phyloP scores from a whole-genome alignment of 1,140 invertebrate species.

The Caenorhabditis briggsae region DNA sequence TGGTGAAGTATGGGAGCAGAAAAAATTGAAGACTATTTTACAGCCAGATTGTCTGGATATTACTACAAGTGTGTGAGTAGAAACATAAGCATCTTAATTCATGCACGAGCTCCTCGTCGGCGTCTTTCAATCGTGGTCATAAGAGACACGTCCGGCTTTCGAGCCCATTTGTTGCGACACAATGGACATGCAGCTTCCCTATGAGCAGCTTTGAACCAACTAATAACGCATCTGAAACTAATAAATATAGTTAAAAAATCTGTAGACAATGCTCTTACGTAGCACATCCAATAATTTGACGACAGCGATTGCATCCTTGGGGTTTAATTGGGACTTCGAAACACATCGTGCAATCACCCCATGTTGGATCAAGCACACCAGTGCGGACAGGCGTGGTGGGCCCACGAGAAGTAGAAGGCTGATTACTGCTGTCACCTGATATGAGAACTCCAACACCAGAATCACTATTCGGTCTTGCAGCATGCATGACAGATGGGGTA shows the following conservation, averaged over 20 bases:
- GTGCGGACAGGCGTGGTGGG: not conserved
- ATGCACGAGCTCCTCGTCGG: not conserved
- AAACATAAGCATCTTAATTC: too few species aligned
- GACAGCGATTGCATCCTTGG: constrained; percentile 6
- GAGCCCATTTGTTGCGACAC: not conserved
- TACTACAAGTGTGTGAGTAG: too few species aligned
- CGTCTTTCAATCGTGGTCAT: not conserved
- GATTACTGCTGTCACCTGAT: not conserved
- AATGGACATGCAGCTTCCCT: not conserved
- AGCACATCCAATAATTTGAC: not conserved
- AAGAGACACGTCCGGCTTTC: not conserved
- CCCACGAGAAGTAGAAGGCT: not conserved
- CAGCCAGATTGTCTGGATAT: too few species aligned
- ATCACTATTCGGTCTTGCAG: not conserved
- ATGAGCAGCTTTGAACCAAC: not conserved
- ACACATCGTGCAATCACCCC: constrained; percentile 25
- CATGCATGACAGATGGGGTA: not conserved
- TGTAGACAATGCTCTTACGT: not conserved
- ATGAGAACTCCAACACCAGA: not conserved
- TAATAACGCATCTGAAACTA: not conserved
- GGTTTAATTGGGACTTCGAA: constrained; percentile 6
- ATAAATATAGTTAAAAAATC: not conserved
- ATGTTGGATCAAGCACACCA: not conserved
- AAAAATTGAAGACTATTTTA: too few species aligned
- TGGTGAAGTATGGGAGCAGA: too few species aligned